Evolutionary conservation across 2,113 vertebrate species (phyloP).

Genomic region (Albula goreensis): DNA sequence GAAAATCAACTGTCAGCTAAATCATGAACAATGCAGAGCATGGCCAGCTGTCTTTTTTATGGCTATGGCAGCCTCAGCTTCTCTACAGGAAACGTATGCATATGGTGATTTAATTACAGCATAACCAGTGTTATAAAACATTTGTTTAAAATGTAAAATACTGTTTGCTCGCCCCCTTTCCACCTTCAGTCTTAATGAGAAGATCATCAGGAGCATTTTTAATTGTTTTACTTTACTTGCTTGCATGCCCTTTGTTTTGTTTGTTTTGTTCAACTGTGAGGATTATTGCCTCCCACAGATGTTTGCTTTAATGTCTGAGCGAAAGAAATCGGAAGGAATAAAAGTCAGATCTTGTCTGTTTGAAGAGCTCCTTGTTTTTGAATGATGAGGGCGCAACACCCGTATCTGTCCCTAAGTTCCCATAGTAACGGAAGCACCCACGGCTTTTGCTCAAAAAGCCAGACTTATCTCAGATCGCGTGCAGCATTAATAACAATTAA

Average conservation of each 20-base stretch:
- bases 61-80: not conserved
- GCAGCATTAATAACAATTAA: not conserved
- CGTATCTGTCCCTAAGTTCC: not conserved
- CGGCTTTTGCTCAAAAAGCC: not conserved
- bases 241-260: not conserved
- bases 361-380: not conserved
- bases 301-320: not conserved
- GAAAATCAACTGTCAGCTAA: not conserved
- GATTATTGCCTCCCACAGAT: not conserved
- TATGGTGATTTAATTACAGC: too few relatives aligned
- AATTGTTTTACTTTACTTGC: not conserved
- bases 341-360: not conserved
- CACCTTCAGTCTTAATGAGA: not conserved
- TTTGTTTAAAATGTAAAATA: not conserved
- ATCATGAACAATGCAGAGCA: not conserved
- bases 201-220: not conserved
- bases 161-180: not conserved
- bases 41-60: not conserved
- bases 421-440: not conserved
- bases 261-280: conserved; percentile 1
- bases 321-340: conserved; percentile 35
- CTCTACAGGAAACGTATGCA: not conserved
- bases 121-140: not conserved
- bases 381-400: not conserved
- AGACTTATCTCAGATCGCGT: not conserved